phyloP scores from a whole-genome alignment of 2,113 vertebrate species.

The Nothoprocta perdicaria region DNA sequence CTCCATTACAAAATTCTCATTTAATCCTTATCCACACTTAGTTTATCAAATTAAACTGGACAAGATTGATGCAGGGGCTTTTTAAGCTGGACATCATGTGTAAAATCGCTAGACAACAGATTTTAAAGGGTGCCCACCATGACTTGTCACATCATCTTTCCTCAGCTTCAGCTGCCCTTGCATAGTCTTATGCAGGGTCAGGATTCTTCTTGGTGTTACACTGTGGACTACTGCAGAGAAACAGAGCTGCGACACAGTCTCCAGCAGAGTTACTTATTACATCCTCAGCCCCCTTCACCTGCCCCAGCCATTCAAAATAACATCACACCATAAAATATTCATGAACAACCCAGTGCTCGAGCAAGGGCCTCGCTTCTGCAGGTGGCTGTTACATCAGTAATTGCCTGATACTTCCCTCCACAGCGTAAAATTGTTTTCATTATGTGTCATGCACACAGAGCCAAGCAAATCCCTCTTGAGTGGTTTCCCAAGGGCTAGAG shows the following conservation, averaged over 20 bases:
- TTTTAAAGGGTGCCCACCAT: conserved; percentile 90
- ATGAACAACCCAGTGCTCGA: conserved; percentile 85
- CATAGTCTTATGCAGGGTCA: conserved; percentile 87
- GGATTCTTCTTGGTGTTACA: conserved; percentile 90
- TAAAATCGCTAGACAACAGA: conserved; percentile 99
- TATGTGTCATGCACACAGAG: conserved; percentile 98
- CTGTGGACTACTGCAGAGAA: conserved; percentile 92
- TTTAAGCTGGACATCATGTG: conserved; percentile 92
- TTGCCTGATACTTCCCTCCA: conserved; percentile 97
- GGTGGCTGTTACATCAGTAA: conserved; percentile 99
- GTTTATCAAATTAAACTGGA: conserved; percentile 99
- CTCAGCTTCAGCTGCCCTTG: conserved; percentile 84
- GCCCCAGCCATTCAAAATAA: conserved; percentile 96
- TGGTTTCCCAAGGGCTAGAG: conserved; percentile 94
- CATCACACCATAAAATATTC: conserved; percentile 99
- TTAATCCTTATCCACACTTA: conserved; percentile 98
- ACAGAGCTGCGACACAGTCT: conserved; percentile 94
- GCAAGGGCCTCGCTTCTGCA: conserved; percentile 92
- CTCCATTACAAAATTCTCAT: conserved; percentile 92
- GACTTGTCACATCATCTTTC: conserved; percentile 93
- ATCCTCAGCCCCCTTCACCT: conserved; percentile 90
- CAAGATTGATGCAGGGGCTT: conserved; percentile 91
- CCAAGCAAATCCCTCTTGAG: conserved; percentile 94
- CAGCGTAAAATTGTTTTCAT: conserved; percentile 99
- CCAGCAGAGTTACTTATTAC: conserved; percentile 98